Evolutionary conservation across 2,888 invertebrate genomes (phyloP).

Genomic region (Orthosia gracilis): DNA sequence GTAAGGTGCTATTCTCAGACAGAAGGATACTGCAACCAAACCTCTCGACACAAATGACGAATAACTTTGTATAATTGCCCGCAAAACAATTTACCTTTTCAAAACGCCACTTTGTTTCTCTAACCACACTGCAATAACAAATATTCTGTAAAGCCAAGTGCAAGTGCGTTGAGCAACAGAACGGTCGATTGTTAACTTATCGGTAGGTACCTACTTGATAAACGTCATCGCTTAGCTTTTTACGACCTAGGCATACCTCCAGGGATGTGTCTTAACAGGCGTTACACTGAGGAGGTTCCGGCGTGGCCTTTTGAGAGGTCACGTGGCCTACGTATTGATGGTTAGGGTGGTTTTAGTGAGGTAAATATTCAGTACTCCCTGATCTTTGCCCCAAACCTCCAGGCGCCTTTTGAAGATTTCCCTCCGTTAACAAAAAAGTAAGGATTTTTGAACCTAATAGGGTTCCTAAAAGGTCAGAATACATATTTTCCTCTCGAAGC

Average conservation of each 20-base stretch:
- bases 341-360: too few species aligned
- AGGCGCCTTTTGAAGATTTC: neutral
- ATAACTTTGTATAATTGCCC: neutral
- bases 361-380: too few species aligned
- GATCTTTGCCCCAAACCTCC: too few species aligned
- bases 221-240: conserved; percentile 30
- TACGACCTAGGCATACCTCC: neutral
- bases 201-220: neutral
- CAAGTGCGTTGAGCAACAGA: conserved; percentile 27
- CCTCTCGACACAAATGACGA: conserved; percentile 8
- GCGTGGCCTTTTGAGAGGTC: too few species aligned
- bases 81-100: conserved; percentile 1
- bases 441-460: too few species aligned
- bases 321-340: too few species aligned
- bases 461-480: neutral
- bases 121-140: neutral
- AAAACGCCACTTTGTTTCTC: conserved; percentile 5
- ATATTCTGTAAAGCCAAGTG: conserved; percentile 9
- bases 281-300: too few species aligned
- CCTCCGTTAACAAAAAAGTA: neutral
- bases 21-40: neutral
- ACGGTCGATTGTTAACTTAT: conserved; percentile 29
- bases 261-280: too few species aligned
- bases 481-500: neutral
- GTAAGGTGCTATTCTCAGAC: neutral